A percentile compares a stretch with the other conserved stretches of the same genome.
These are phyloP conservation scores for Cylindroiulus punctatus DNA, from an alignment of 2,888 invertebrate species.

Conservation along the genomic window DNA sequence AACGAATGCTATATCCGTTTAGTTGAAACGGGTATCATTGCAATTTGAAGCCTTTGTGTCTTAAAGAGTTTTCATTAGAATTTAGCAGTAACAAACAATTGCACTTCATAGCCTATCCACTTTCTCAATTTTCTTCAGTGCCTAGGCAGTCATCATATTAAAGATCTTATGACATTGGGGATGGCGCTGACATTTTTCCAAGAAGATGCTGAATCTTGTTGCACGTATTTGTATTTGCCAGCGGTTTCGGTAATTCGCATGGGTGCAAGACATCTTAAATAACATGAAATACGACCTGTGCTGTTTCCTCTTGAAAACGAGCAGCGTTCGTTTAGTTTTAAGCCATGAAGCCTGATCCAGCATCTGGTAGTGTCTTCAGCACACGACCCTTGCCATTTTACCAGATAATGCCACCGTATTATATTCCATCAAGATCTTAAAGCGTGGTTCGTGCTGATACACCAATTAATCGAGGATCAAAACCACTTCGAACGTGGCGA, in stretches of 20 bases:
- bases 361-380: background rate
- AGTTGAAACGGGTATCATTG: no score
- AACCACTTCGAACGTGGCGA: no score
- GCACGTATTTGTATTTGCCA: background rate
- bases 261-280: background rate
- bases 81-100: no score
- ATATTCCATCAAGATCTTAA: no score
- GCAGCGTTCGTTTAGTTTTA: background rate
- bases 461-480: no score
- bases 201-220: background rate
- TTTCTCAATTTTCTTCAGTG: background rate
- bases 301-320: background rate
- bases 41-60: no score
- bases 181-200: no score
- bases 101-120: background rate
- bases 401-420: background rate
- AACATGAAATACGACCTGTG: background rate
- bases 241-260: background rate
- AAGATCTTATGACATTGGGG: background rate
- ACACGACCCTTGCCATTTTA: background rate
- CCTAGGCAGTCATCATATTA: background rate
- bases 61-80: no score
- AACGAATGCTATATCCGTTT: no score
- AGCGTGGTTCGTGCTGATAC: no score
- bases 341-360: background rate